Evolutionary conservation across 2,113 vertebrate species (phyloP).

Genomic region (Microcebus griseorufus): DNA sequence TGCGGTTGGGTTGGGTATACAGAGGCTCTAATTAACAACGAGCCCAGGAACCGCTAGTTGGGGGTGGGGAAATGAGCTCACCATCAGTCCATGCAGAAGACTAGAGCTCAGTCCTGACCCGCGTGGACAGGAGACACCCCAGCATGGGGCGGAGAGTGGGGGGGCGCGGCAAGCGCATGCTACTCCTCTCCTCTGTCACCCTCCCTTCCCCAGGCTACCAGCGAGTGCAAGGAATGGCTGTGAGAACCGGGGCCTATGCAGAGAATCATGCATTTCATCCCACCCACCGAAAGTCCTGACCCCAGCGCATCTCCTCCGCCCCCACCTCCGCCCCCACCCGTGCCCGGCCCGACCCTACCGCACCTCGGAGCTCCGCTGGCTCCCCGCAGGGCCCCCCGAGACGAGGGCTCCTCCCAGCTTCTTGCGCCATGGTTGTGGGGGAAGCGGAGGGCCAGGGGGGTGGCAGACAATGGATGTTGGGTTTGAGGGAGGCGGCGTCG

Average conservation of each 20-base stretch:
- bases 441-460: conserved; percentile 15
- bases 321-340: neutral
- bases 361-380: conserved; percentile 73
- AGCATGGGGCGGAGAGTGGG: neutral
- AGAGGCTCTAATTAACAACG: conserved; percentile 12
- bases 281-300: neutral
- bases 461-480: conserved; percentile 55
- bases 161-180: neutral
- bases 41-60: conserved; percentile 26
- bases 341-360: conserved; percentile 56
- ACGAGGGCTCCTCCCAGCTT: conserved; percentile 66
- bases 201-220: neutral
- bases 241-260: neutral
- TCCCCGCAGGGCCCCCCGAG: conserved; percentile 72
- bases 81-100: neutral
- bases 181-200: neutral
- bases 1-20: neutral
- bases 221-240: neutral
- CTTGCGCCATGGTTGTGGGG: conserved; percentile 73
- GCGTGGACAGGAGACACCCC: neutral
- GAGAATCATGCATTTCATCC: conserved; percentile 9
- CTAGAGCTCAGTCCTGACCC: neutral
- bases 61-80: conserved; percentile 64
- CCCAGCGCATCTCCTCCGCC: neutral
- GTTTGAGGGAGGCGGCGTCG: conserved; percentile 29